Conservation (phyloP, 1,140 invertebrate species). For the Littorina saxatilis region DNA sequence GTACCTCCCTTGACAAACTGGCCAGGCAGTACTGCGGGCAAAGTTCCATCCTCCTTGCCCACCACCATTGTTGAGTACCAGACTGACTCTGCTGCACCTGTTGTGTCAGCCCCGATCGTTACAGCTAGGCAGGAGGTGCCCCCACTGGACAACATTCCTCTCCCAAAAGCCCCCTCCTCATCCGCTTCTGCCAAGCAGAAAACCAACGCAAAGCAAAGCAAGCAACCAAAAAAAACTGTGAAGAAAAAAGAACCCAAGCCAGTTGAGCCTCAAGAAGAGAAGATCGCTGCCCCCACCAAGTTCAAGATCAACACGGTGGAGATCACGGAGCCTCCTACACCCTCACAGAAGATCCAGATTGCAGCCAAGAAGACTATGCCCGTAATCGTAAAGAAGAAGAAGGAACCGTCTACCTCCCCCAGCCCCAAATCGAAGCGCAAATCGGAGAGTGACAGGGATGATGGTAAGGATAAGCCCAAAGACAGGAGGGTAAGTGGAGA, state of each 20-base stretch:
- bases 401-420: background rate
- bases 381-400: background rate
- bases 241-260: constrained; percentile 20
- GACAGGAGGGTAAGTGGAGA: constrained; percentile 4
- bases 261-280: constrained; percentile 7
- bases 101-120: too few relatives aligned
- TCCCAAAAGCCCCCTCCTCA: background rate
- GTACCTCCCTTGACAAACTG: constrained; percentile 12
- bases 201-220: constrained; percentile 1
- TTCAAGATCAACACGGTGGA: constrained; percentile 35
- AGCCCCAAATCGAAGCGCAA: background rate
- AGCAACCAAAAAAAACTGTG: background rate
- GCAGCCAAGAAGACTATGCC: background rate
- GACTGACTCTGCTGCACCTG: too few relatives aligned
- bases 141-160: constrained; percentile 26
- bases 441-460: background rate
- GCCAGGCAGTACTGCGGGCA: constrained; percentile 16
- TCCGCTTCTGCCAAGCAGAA: background rate
- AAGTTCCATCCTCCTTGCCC: background rate
- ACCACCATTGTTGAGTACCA: background rate
- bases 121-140: background rate
- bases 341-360: constrained; percentile 10
- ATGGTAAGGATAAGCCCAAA: background rate
- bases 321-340: constrained; percentile 6
- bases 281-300: constrained; percentile 23